Evolutionary conservation across 2,797 vertebrate species (phyloP).

Genomic region (Tapera naevia): DNA sequence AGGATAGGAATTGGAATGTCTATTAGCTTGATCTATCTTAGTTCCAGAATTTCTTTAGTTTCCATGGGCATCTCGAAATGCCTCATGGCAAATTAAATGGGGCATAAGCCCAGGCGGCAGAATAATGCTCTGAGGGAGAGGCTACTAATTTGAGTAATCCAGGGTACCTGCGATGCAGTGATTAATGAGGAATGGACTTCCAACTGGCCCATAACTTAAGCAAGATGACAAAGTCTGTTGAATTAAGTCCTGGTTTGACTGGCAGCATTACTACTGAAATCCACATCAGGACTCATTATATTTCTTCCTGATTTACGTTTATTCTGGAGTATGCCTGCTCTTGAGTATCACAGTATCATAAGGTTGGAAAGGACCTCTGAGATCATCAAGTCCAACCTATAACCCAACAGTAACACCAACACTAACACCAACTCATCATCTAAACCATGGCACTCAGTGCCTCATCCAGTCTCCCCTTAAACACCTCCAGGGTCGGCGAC

Average conservation of each 20-base stretch:
- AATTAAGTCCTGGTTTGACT: conserved; percentile 18
- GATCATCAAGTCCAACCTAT: too few species aligned
- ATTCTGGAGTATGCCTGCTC: background rate
- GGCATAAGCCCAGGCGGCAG: background rate
- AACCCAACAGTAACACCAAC: too few species aligned
- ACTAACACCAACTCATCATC: too few species aligned
- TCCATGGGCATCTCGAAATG: background rate
- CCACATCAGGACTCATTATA: background rate
- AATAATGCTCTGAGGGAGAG: background rate
- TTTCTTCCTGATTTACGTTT: background rate
- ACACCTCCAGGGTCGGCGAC: too few species aligned
- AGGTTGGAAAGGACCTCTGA: too few species aligned
- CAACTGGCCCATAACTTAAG: background rate
- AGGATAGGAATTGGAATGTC: background rate
- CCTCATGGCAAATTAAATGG: background rate
- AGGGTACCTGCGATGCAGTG: background rate
- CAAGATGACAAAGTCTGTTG: background rate
- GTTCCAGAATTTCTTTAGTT: background rate
- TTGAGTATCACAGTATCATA: too few species aligned
- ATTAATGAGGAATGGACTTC: background rate
- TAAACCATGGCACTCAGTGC: too few species aligned
- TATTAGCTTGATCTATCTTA: background rate
- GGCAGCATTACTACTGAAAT: background rate
- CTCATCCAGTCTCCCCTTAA: too few species aligned
- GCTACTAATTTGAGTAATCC: background rate